These are phyloP conservation scores for Okamejei kenojei DNA, from an alignment of 2,797 vertebrate species.

Conservation along the genomic window DNA sequence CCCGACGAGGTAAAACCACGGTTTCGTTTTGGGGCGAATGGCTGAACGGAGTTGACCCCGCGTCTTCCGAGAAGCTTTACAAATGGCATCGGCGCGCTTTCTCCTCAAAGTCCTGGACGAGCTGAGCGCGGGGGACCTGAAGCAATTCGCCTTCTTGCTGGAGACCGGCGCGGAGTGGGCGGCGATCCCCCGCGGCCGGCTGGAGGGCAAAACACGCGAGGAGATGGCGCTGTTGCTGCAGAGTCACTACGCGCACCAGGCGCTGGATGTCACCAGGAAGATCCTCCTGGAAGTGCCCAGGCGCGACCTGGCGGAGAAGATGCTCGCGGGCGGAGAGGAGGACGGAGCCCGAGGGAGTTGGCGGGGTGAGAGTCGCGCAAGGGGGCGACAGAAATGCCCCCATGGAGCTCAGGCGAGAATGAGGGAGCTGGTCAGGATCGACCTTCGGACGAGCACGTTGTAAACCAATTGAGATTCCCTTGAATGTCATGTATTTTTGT, in stretches of 20 bases:
- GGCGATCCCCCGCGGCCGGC: not conserved
- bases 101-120: not conserved
- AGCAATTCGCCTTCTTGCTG: not conserved
- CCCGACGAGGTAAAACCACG: too few species aligned
- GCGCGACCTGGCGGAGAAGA: not conserved
- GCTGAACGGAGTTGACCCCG: not conserved
- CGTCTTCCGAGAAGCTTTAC: not conserved
- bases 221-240: not conserved
- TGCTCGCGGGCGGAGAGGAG: not conserved
- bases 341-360: not conserved
- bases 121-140: not conserved
- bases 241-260: not conserved
- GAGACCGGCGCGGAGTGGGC: not conserved
- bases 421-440: not conserved
- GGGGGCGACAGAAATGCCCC: not conserved
- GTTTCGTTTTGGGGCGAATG: not conserved
- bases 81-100: not conserved
- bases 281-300: not conserved
- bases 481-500: too few species aligned
- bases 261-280: not conserved
- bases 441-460: not conserved
- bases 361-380: not conserved
- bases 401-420: not conserved
- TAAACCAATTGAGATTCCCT: not conserved
- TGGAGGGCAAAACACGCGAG: not conserved